Evolutionary conservation across 2,113 vertebrate genomes (phyloP).

Genomic region (Prinia subflava): DNA sequence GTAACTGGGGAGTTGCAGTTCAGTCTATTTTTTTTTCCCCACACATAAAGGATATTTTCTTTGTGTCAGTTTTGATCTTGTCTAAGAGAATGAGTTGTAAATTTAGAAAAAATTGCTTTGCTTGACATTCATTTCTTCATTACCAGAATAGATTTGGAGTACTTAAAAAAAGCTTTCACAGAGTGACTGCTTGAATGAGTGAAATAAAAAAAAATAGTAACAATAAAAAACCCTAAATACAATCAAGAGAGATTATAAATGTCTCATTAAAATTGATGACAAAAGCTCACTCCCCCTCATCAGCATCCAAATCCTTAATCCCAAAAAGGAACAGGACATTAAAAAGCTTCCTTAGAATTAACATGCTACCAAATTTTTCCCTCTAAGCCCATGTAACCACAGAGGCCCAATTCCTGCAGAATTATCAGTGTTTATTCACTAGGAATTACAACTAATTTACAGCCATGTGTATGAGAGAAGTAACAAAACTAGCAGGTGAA

Average conservation of each 20-base stretch:
- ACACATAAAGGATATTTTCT: not conserved
- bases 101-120: conserved; percentile 48
- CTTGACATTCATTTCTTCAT: conserved; percentile 46
- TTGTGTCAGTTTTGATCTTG: conserved; percentile 6
- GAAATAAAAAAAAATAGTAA: not conserved
- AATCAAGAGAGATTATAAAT: conserved; percentile 28
- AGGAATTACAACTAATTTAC: not conserved
- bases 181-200: conserved; percentile 8
- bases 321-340: not conserved
- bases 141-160: conserved; percentile 41
- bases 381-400: not conserved
- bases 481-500: not conserved
- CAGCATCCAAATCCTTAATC: not conserved
- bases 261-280: conserved; percentile 3
- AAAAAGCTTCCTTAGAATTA: not conserved
- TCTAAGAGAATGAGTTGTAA: conserved; percentile 7
- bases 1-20: not conserved
- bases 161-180: conserved; percentile 34
- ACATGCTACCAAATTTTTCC: not conserved
- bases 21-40: not conserved
- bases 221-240: conserved; percentile 15
- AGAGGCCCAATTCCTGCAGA: not conserved
- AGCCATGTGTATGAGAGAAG: not conserved
- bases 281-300: conserved; percentile 13
- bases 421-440: not conserved